These are phyloP conservation scores for Actinostola sp. DNA, from an alignment of 92 coral and sea anemone genomes.

Conservation along the genomic window DNA sequence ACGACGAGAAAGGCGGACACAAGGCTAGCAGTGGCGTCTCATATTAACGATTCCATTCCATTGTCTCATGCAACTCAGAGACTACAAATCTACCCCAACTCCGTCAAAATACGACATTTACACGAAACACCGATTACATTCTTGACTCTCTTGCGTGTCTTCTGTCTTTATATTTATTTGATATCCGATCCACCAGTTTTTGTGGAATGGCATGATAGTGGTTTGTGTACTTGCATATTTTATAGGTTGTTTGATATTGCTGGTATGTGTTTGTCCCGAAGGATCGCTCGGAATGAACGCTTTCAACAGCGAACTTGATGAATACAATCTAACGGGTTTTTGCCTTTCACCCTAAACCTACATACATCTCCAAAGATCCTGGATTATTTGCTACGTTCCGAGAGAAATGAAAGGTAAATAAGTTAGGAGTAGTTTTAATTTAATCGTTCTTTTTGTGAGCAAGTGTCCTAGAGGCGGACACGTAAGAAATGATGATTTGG, in stretches of 20 bases:
- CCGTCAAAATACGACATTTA: too few species aligned
- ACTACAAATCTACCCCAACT: too few species aligned
- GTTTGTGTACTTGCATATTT: slow-evolving; percentile 77
- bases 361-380: slow-evolving; percentile 60
- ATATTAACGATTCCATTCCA: not conserved
- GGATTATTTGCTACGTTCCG: slow-evolving; percentile 64
- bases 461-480: too few species aligned
- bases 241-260: slow-evolving; percentile 77
- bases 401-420: slow-evolving; percentile 81
- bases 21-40: too few species aligned
- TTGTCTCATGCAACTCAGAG: not conserved
- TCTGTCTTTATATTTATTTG: slow-evolving; percentile 62
- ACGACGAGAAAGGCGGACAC: too few species aligned
- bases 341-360: slow-evolving; percentile 39
- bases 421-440: too few species aligned
- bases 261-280: slow-evolving; percentile 91
- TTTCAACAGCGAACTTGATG: slow-evolving; percentile 77
- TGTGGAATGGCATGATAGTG: slow-evolving; percentile 75
- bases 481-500: too few species aligned
- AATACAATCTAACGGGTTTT: slow-evolving; percentile 66
- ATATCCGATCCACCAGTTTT: slow-evolving; percentile 76
- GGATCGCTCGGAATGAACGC: slow-evolving; percentile 82
- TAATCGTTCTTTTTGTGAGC: too few species aligned
- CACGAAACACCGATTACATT: slow-evolving; percentile 69
- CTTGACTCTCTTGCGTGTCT: slow-evolving; percentile 57